These are phyloP conservation scores for Oxyteleia sp. DNA, from an alignment of 2,888 invertebrate species.

Conservation along the genomic window DNA sequence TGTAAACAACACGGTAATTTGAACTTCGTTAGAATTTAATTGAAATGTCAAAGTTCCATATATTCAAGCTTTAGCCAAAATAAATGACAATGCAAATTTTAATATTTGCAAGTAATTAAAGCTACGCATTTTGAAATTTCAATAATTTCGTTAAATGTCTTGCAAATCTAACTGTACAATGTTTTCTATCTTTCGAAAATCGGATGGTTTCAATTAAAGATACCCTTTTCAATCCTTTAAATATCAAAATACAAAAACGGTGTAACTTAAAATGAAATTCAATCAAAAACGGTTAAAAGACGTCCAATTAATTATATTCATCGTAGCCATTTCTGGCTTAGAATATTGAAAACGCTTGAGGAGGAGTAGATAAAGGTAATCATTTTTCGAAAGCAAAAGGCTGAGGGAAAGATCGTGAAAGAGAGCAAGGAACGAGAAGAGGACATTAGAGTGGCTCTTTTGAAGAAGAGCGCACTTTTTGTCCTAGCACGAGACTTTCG, in stretches of 20 bases:
- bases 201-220: too few relatives aligned
- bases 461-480: constrained; percentile 73
- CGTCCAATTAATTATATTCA: constrained; percentile 19
- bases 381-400: constrained; percentile 70
- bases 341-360: constrained; percentile 37
- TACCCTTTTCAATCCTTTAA: too few relatives aligned
- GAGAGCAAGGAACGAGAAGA: constrained; percentile 69
- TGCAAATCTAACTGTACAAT: too few relatives aligned
- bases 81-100: background rate
- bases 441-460: constrained; percentile 76
- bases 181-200: too few relatives aligned
- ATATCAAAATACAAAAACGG: too few relatives aligned
- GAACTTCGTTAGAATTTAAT: constrained; percentile 24
- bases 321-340: constrained; percentile 29
- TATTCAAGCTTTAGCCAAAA: background rate
- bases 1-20: constrained; percentile 36
- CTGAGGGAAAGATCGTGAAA: constrained; percentile 61
- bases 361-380: constrained; percentile 73
- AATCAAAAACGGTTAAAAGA: background rate
- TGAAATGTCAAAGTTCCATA: constrained; percentile 6
- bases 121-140: too few relatives aligned
- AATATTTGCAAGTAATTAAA: too few relatives aligned
- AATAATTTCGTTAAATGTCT: too few relatives aligned
- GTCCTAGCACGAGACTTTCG: constrained; percentile 67
- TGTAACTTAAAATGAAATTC: background rate